These are phyloP conservation scores for Synanthedon andrenaeformis DNA, from an alignment of 2,888 invertebrate genomes.

Conservation along the genomic window DNA sequence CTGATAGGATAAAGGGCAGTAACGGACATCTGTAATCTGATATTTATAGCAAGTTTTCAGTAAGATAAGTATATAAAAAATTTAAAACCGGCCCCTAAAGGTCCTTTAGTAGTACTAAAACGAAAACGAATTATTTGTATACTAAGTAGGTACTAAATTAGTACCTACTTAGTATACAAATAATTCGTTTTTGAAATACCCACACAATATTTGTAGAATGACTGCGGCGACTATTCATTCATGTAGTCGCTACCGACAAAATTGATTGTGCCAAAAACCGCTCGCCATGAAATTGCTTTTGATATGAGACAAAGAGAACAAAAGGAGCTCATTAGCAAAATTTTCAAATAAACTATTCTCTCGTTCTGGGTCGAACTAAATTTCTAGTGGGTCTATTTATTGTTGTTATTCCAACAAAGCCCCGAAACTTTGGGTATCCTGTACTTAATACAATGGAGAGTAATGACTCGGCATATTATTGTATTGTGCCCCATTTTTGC, in stretches of 20 bases:
- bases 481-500: constrained; percentile 18
- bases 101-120: too few relatives aligned
- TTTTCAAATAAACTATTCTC: constrained; percentile 11
- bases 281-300: neutral
- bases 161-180: too few relatives aligned
- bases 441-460: constrained; percentile 16
- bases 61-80: too few relatives aligned
- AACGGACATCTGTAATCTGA: too few relatives aligned
- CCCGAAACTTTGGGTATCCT: constrained; percentile 17
- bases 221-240: too few relatives aligned
- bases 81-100: too few relatives aligned
- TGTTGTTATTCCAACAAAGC: constrained; percentile 13
- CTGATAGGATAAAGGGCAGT: too few relatives aligned
- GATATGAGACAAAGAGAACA: constrained; percentile 8
- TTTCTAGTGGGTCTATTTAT: constrained; percentile 15
- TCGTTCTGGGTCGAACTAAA: constrained; percentile 12
- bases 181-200: too few relatives aligned
- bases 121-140: too few relatives aligned
- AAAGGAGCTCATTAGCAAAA: constrained; percentile 9
- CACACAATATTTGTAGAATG: too few relatives aligned
- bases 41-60: too few relatives aligned
- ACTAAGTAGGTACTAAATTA: too few relatives aligned
- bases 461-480: constrained; percentile 27
- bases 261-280: neutral
- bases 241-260: neutral